Conservation (phyloP, 2,113 vertebrate genomes). For the Cyanoderma ruficeps region DNA sequence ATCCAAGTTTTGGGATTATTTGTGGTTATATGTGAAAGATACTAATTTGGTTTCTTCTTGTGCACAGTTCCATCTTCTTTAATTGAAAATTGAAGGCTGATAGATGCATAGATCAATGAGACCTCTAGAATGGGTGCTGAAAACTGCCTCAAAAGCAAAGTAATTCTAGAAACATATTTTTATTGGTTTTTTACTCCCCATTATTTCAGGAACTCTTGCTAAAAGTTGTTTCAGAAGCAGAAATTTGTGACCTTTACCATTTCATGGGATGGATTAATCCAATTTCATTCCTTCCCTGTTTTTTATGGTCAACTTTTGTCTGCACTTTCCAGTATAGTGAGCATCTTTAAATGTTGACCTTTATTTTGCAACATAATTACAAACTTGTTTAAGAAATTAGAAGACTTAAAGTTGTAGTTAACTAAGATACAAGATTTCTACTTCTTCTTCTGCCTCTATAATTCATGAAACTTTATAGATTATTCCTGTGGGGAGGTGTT, state of each 20-base stretch:
- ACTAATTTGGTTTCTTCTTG: background rate
- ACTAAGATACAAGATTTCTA: background rate
- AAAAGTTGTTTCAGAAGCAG: background rate
- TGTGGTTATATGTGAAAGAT: background rate
- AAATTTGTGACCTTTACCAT: background rate
- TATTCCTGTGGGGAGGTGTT: background rate
- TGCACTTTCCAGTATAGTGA: background rate
- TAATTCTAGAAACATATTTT: background rate
- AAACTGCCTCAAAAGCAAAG: background rate
- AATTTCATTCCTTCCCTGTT: background rate
- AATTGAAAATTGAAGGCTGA: background rate
- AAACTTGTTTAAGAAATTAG: background rate
- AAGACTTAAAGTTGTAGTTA: background rate
- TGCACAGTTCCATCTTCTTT: background rate
- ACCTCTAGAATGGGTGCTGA: background rate
- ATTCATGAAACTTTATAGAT: background rate
- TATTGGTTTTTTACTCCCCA: fast-evolving
- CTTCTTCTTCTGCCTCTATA: background rate
- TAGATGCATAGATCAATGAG: background rate
- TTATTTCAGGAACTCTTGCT: background rate
- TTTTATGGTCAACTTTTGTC: background rate
- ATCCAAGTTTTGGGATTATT: background rate
- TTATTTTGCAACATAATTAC: background rate
- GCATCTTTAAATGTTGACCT: background rate
- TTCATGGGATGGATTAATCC: background rate